Percentiles rank a stretch among this genome's conserved stretches.
phyloP scores from a whole-genome alignment of 2,797 vertebrate genomes.

The Poecilia gillii region DNA sequence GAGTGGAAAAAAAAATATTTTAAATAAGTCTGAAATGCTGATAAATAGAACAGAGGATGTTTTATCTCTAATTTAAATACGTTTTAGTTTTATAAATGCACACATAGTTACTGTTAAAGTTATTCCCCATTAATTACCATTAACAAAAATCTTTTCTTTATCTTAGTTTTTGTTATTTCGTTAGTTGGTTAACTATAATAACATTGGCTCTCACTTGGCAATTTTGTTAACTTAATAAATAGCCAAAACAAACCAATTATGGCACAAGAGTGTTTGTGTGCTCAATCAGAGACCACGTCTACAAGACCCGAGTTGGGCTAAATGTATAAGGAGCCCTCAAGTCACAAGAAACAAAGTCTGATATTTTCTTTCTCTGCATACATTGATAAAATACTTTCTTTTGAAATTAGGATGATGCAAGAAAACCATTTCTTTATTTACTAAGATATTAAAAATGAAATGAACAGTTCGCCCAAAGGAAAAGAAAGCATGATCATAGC shows the following conservation, averaged over 20 bases:
- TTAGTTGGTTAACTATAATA: too few species aligned
- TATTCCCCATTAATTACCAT: too few species aligned
- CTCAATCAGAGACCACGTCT: neutral
- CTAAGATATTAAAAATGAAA: slow-evolving; percentile 4
- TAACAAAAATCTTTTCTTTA: too few species aligned
- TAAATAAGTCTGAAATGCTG: too few species aligned
- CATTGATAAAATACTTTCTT: neutral
- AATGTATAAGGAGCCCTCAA: neutral
- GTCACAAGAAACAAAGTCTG: neutral
- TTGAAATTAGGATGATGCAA: neutral
- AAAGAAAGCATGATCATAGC: neutral
- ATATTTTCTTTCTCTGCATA: neutral
- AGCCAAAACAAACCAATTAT: neutral
- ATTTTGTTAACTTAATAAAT: too few species aligned
- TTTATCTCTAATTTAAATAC: too few species aligned
- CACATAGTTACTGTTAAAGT: too few species aligned
- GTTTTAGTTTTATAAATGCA: too few species aligned
- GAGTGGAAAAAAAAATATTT: too few species aligned
- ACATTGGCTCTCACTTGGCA: too few species aligned
- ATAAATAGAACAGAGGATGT: too few species aligned
- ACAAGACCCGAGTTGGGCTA: neutral
- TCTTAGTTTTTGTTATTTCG: too few species aligned
- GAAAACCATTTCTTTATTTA: neutral
- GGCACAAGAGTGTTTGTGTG: neutral
- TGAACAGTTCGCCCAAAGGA: neutral